Evolutionary conservation across 2,888 invertebrate genomes (phyloP), one percentile per base, ranked within the genome.

Genomic region (Micoletzkya japonica): DNA sequence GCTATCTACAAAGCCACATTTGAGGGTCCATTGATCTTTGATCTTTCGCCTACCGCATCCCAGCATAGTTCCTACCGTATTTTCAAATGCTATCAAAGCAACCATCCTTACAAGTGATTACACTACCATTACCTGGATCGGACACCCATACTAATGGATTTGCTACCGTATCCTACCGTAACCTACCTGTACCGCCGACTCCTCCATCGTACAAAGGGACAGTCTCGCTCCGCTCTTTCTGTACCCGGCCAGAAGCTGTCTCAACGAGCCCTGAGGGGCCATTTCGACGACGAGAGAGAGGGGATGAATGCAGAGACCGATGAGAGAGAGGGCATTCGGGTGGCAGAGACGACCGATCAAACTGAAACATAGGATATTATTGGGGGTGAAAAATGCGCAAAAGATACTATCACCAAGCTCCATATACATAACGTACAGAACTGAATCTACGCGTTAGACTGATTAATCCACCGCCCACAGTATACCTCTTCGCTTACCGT

Each of bases 281-380:
- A 95, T 88, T 80, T 92, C 93, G 73, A 97, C 89, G 1, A 96
- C 91, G 73, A 97, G 88, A 2, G 94, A 92, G 49, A 97, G 87
- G 0, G 97, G 97, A 77, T 92, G 91, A 2, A 91, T 91, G 80
- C 94, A 94, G 68, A 94, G 91, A 0, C 95, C 75, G 58, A 81
- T 54, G 28, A 78, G 54, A 0, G 70, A 49, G 2, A 75, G 67
- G 20, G 69, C 54, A 58, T 72, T 64, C 10, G 60, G 44, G 39
- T 70, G 73, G 7, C 17, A 26, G 30, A 70, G 71, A 52, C 68
- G 68, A 34, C 24, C 20, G 7, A 68, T 30, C 32, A 68, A 24
- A 1, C 68, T 68, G 32, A 1, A 67, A 56, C 24, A 24, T 54
- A n/a, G n/a, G 49, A 14, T 20, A 17, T 44, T 20, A 44, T 44